Evolutionary conservation across 2,113 vertebrate species (phyloP).

Genomic region (Stegastes partitus): DNA sequence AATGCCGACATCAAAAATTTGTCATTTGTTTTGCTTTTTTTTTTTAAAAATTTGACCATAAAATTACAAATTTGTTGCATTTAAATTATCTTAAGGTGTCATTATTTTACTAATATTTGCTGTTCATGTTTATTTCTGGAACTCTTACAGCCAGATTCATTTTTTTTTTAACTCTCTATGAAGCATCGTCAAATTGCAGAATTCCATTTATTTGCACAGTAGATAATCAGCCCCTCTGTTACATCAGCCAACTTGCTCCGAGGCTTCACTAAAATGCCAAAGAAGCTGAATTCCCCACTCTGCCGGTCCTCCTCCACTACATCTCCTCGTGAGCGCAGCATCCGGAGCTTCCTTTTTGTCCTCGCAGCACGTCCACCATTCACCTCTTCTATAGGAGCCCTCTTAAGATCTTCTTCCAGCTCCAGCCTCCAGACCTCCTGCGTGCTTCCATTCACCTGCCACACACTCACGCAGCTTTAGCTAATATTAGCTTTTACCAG

Average conservation of each 20-base stretch:
- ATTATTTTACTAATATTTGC: no score
- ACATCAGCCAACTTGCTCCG: neutral
- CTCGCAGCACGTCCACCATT: constrained; percentile 25
- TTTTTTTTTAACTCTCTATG: no score
- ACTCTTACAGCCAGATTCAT: no score
- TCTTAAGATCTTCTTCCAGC: constrained; percentile 13
- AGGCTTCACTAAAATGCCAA: constrained; percentile 25
- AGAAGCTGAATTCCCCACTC: constrained; percentile 4
- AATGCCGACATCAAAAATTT: no score
- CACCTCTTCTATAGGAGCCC: constrained; percentile 29
- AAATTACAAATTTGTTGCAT: no score
- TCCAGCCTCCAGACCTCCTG: constrained; percentile 8
- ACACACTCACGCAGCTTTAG: neutral
- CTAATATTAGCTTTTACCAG: neutral
- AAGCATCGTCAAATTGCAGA: neutral
- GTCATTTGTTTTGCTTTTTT: no score
- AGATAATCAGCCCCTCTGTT: neutral
- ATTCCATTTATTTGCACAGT: neutral
- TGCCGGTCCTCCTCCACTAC: neutral
- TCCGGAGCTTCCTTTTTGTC: constrained; percentile 37
- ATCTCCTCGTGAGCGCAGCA: neutral
- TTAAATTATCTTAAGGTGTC: no score
- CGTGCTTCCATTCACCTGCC: constrained; percentile 27
- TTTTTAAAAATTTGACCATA: no score
- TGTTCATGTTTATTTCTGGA: no score